Base-by-base conservation (phyloP, 2,888 invertebrate species). In the Fragum whitleyi region DNA sequence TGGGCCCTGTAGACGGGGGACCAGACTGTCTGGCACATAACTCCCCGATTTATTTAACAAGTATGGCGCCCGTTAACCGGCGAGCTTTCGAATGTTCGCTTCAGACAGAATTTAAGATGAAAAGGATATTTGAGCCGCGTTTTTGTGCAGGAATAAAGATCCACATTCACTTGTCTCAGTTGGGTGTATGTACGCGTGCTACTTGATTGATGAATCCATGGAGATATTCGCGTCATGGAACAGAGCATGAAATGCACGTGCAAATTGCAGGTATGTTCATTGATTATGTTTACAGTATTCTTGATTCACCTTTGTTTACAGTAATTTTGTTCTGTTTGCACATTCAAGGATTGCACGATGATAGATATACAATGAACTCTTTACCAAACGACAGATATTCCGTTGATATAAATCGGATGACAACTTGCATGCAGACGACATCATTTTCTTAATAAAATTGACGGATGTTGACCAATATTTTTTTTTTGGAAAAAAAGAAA, bases 41-140 rank as follows among this genome's bases (percentile, higher is more conserved):
- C 77, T 74, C 51, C 53, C 74, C 77, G 65, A 81, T 81, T 81
- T 81, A 81, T 36, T 47, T 47, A 47, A 47, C 47, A 47, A n/a
- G 47, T 19, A n/a, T 14, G 47, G 47, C 47, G 47, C n/a, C n/a
- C 47, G 47, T 47, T 47, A 47, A 47, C 19, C 26, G 73, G 51
- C 51, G 59, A 65, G 47, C 42, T 65, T 65, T 42, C 65, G 65
- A 65, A 36, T 65, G 36, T 65, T 23, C 65, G 65, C 42, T 42
- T 65, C 65, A 65, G 65, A 65, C 39, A 65, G 65, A 65, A 65
- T 65, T 65, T 32, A 61, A 61, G 61, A 61, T 61, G 61, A 61
- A 61, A 61, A 61, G 61, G 61, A 61, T 61, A 61, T 29, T 61
- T 61, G 32, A 61, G 57, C 11, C 14, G 14, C 14, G 47, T 47